Evolutionary conservation across 2,113 vertebrate genomes (phyloP), one percentile per base, ranked within the genome.

Genomic region (Cyphomyrus discorhynchus): DNA sequence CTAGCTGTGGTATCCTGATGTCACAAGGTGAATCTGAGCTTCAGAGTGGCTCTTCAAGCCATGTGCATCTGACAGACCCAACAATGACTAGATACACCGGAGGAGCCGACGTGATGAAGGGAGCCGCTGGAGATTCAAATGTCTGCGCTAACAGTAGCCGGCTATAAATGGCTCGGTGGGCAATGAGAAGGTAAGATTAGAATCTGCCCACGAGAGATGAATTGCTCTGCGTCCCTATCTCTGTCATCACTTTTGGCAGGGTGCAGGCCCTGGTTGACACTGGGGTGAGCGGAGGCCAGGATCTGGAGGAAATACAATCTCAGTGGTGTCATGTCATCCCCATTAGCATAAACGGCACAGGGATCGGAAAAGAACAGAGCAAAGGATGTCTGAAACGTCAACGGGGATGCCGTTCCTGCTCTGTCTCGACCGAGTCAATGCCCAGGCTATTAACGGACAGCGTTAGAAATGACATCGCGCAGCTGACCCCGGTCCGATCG

Each of bases 151-250:
- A 19, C 24, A 21, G 24, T 31, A 86, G 82, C 19, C 35, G 31
- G 89, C 85, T 50, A 50, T 87, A 90, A 52, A 21, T 87, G 47
- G 62, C 85, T 52, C 47, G 7, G 85, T 45, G 84, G 46, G 15
- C 39, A 46, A 52, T 87, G 85, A 90, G 56, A 39, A 31, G 82
- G 89, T 66, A 90, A 90, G 89, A 87, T 87, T 70, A 74, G 83
- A 86, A 87, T 77, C 62, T 56, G 85, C 46, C 77, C 88, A 58
- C 15, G n/a, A 56, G 10, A 84, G 62, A 90, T 87, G 53, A 86
- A 87, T 87, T 35, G 27, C 35, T 70, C 45, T 45, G 49, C 39
- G 4, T 70, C 35, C 62, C 31, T 56, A 87, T 90, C 85, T 90
- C 58, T 90, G 84, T 87, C 45, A 45, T 80, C 21, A 39, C 46